phyloP scores from a whole-genome alignment of 2,888 invertebrate genomes.

The Epinotia ramella region DNA sequence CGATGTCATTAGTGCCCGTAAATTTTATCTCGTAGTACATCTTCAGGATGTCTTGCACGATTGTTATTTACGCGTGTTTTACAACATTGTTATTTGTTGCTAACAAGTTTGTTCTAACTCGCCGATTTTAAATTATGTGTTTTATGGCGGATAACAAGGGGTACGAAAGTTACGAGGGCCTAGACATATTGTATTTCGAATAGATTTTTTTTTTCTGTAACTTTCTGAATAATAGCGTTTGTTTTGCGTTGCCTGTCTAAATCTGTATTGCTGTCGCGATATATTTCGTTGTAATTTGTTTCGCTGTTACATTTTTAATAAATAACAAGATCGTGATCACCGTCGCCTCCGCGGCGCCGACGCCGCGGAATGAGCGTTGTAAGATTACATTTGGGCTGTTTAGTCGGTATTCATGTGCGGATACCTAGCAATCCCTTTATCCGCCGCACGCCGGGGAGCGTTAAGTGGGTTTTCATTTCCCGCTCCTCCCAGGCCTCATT shows the following conservation, averaged over 20 bases:
- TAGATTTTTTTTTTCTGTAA: background rate
- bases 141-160: conserved; percentile 17
- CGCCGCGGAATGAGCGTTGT: conserved; percentile 19
- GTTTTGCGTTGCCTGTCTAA: background rate
- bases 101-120: conserved; percentile 46
- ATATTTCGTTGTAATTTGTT: background rate
- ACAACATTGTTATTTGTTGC: conserved; percentile 47
- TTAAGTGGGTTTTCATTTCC: conserved; percentile 79
- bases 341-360: background rate
- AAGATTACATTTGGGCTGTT: conserved; percentile 31
- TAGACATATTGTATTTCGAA: background rate
- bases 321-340: conserved; percentile 1
- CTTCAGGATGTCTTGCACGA: conserved; percentile 42
- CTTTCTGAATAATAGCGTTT: background rate
- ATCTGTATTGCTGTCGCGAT: background rate
- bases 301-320: background rate
- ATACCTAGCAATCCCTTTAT: conserved; percentile 17
- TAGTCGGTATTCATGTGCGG: background rate
- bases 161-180: background rate
- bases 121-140: conserved; percentile 42
- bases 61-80: conserved; percentile 49
- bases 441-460: conserved; percentile 65
- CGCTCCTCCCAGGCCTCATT: conserved; percentile 61
- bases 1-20: conserved; percentile 73
- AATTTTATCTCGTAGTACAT: conserved; percentile 61